Evolutionary conservation across 2,888 invertebrate species (phyloP).

Genomic region (Enoplolaimus lenunculus): DNA sequence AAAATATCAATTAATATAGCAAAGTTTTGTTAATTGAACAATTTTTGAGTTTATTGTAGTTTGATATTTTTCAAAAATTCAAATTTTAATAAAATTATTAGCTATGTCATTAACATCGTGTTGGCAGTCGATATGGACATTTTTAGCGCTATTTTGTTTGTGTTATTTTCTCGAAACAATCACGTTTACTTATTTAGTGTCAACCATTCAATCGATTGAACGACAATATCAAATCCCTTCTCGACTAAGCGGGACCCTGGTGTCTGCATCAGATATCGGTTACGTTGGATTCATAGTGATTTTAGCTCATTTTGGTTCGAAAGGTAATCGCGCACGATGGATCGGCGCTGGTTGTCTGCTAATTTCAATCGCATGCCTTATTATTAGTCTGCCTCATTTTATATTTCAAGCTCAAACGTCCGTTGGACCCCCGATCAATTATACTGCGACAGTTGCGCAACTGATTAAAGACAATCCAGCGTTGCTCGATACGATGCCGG

Average conservation of each 20-base stretch:
- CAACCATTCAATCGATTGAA: slow-evolving; percentile 31
- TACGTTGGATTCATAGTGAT: slow-evolving; percentile 19
- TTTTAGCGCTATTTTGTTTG: slow-evolving; percentile 33
- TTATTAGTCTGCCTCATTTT: slow-evolving; percentile 15
- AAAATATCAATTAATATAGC: no score
- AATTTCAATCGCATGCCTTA: slow-evolving; percentile 19
- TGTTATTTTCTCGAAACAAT: slow-evolving; percentile 40
- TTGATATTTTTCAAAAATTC: no score
- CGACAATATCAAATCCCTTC: slow-evolving; percentile 22
- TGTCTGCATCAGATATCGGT: slow-evolving; percentile 20
- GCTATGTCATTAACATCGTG: no score
- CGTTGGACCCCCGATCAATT: background rate
- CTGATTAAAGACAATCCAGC: background rate
- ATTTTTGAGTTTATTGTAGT: no score
- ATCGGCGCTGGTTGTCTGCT: slow-evolving; percentile 22
- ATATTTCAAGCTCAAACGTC: background rate
- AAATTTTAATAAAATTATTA: no score
- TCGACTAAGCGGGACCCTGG: slow-evolving; percentile 19
- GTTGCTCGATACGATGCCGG: background rate
- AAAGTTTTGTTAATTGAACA: no score
- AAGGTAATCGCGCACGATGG: slow-evolving; percentile 22
- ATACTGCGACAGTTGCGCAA: background rate
- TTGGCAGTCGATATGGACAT: slow-evolving; percentile 25
- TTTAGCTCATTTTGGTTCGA: slow-evolving; percentile 20
- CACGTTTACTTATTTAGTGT: slow-evolving; percentile 39